Percentiles rank a stretch among this genome's conserved stretches.
These are phyloP conservation scores for Acleris literana DNA, from an alignment of 2,888 invertebrate species.

Conservation along the genomic window DNA sequence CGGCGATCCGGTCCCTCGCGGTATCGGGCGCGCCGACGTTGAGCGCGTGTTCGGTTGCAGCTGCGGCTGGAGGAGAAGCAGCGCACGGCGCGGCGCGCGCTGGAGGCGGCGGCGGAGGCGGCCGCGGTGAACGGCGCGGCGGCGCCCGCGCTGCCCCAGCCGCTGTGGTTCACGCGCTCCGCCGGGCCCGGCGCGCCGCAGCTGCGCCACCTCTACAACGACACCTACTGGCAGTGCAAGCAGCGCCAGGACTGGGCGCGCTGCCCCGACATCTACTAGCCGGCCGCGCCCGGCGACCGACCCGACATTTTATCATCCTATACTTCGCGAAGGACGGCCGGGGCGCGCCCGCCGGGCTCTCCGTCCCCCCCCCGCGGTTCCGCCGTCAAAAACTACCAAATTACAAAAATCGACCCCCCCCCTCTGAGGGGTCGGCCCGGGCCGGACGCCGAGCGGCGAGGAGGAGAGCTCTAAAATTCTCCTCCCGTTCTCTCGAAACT, in stretches of 20 bases:
- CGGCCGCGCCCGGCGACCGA: not conserved
- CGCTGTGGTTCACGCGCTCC: constrained; percentile 95
- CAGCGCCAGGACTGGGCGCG: constrained; percentile 92
- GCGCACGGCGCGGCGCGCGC: constrained; percentile 88
- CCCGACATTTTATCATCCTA: too few relatives aligned
- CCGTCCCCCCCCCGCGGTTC: too few relatives aligned
- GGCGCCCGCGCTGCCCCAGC: constrained; percentile 86
- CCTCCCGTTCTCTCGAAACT: too few relatives aligned
- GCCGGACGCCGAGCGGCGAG: too few relatives aligned
- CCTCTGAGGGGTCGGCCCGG: too few relatives aligned
- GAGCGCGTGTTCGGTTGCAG: constrained; percentile 13
- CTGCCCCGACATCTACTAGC: constrained; percentile 96
- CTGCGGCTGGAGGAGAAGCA: constrained; percentile 97
- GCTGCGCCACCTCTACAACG: constrained; percentile 90
- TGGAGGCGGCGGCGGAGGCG: constrained; percentile 91
- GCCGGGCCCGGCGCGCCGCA: constrained; percentile 85
- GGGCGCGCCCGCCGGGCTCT: too few relatives aligned
- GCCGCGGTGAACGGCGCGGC: constrained; percentile 86
- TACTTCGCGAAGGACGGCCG: too few relatives aligned
- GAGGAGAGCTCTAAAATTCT: too few relatives aligned
- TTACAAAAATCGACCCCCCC: too few relatives aligned
- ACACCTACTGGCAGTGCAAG: constrained; percentile 97
- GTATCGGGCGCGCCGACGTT: too few relatives aligned
- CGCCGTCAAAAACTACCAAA: too few relatives aligned
- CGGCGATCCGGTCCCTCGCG: too few relatives aligned